Base-by-base conservation (phyloP, 2,797 vertebrate species). In the Trichosurus vulpecula region DNA sequence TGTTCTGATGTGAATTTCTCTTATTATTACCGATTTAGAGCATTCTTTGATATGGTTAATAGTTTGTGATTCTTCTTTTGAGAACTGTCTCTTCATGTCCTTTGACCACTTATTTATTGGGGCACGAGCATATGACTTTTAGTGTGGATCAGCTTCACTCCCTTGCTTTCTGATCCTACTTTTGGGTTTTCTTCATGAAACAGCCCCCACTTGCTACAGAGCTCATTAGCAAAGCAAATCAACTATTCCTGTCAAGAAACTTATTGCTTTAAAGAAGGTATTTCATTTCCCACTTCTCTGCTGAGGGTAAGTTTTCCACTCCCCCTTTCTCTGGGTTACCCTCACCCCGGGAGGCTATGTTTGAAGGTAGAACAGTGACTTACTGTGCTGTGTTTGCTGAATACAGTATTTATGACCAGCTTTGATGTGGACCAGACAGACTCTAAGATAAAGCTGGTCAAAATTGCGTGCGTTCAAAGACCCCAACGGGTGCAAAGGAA, bases 301-400 rank as follows among this genome's bases (percentile, higher is more conserved):
- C 30, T 8, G 16, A 58, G 14, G 30, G 13, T 74, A 35, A 92
- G 41, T 54, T 81, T 91, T 57, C 54, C 54, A 61, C 31, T 12
- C 54, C 54, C 4, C 51, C 52, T 54, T 92, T 91, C n/a, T 91
- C 92, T 4, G 53, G 25, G 54, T 47, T 35, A 87, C 19, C 94
- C 91, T 92, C 91, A 93, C 91, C 89, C 12, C 41, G 16, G 27
- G 93, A 47, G 94, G 55, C 11, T 4, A 41, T 90, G 51, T 93
- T 95, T 94, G 47, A 31, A 96, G 95, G 66, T 52, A 74, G 61
- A 54, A 54, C 51, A 19, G 52, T 58, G 52, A 35, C 47, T 13
- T 52, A 92, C n/a, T 90, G 90, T 57, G 91, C 92, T 96, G 5
- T 66, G 55, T 91, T 95, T 96, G 66, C 90, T 92, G 90, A 92